phyloP scores from a whole-genome alignment of 2,797 vertebrate species.

The Naso thynnoides region DNA sequence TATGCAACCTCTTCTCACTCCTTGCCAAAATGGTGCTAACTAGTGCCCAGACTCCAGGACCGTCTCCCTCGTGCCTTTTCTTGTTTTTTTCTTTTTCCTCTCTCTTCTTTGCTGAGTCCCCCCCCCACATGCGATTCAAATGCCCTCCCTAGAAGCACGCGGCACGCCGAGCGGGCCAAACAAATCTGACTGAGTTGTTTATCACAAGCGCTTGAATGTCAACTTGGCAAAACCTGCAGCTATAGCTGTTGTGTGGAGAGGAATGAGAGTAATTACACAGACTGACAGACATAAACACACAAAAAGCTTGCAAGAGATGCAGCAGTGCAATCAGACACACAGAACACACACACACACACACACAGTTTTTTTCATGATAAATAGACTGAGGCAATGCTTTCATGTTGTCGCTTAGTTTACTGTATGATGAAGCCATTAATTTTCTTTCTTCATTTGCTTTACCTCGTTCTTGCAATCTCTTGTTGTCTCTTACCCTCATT shows the following conservation, averaged over 20 bases:
- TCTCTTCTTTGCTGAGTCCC: constrained; percentile 22
- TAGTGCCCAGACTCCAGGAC: constrained; percentile 48
- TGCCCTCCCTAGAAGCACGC: constrained; percentile 66
- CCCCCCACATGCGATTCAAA: constrained; percentile 34
- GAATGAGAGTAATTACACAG: constrained; percentile 74
- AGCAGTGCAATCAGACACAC: constrained; percentile 61
- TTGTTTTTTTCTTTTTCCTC: constrained; percentile 16
- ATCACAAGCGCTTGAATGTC: constrained; percentile 67
- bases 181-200: constrained; percentile 75
- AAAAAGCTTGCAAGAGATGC: constrained; percentile 57
- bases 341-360: constrained; percentile 15
- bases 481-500: constrained; percentile 23
- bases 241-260: constrained; percentile 60
- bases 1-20: constrained; percentile 76
- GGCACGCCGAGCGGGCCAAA: constrained; percentile 50
- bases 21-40: constrained; percentile 74
- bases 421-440: constrained; percentile 78
- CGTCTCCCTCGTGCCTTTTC: constrained; percentile 29
- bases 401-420: constrained; percentile 78
- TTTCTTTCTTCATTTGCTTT: constrained; percentile 51
- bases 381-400: constrained; percentile 81
- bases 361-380: constrained; percentile 72
- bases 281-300: constrained; percentile 67
- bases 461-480: constrained; percentile 39
- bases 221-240: constrained; percentile 77